Percentiles rank a stretch among this genome's conserved stretches.
Conservation (phyloP, 2,888 invertebrate genomes). For the Julus scanicus region DNA sequence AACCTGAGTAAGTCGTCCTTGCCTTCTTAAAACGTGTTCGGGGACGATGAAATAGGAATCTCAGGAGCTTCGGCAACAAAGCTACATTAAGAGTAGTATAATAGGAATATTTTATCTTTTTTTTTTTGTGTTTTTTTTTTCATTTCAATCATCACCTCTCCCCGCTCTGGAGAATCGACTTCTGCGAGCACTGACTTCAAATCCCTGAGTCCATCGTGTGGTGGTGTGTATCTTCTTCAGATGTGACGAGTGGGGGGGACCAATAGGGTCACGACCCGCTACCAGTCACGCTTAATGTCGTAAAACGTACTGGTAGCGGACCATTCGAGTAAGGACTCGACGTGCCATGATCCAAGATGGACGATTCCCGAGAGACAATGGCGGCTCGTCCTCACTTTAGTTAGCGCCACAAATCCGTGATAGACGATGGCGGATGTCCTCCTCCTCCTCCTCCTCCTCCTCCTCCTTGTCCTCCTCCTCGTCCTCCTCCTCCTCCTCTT, state of each 20-base stretch:
- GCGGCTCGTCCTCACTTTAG: neutral
- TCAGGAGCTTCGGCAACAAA: constrained; percentile 49
- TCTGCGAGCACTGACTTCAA: constrained; percentile 8
- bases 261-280: neutral
- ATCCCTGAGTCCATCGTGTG: constrained; percentile 47
- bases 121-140: neutral
- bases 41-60: constrained; percentile 51
- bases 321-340: constrained; percentile 4
- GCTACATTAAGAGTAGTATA: neutral
- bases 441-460: too few species aligned
- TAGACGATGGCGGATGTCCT: neutral
- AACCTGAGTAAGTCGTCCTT: constrained; percentile 50
- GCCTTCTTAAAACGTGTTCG: constrained; percentile 14
- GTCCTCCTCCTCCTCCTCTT: too few species aligned
- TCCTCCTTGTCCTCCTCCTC: neutral
- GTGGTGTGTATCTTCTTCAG: neutral
- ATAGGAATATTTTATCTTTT: constrained; percentile 44
- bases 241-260: neutral
- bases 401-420: too few species aligned
- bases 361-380: neutral
- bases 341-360: constrained; percentile 14
- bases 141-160: neutral
- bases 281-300: constrained; percentile 40
- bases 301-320: constrained; percentile 35
- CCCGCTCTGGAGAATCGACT: constrained; percentile 2